These are phyloP conservation scores for Lucinisca nassula DNA, from an alignment of 2,888 invertebrate species.

Conservation along the genomic window DNA sequence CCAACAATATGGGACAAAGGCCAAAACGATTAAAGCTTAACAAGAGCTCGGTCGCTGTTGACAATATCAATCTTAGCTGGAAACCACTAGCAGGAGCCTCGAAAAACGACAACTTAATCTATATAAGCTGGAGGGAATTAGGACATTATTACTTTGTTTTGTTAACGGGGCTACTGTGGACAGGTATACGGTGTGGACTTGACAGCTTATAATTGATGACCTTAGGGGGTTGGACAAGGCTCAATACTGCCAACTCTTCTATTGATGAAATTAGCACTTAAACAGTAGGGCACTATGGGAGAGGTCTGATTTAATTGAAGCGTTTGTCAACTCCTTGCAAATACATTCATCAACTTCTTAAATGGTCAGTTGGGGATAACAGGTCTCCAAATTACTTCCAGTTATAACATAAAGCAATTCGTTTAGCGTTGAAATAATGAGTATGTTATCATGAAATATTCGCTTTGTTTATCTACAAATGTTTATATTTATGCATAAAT, in stretches of 20 bases:
- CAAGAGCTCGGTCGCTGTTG: background rate
- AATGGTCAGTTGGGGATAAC: slow-evolving; percentile 14
- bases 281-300: slow-evolving; percentile 11
- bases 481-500: too few relatives aligned
- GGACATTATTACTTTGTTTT: background rate
- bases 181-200: slow-evolving; percentile 14
- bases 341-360: slow-evolving; percentile 11
- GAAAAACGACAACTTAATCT: slow-evolving; percentile 7
- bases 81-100: background rate
- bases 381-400: background rate
- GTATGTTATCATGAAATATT: too few relatives aligned
- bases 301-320: slow-evolving; percentile 9
- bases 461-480: too few relatives aligned
- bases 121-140: background rate
- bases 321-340: slow-evolving; percentile 15
- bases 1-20: background rate
- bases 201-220: slow-evolving; percentile 54
- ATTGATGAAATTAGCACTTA: slow-evolving; percentile 48
- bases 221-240: slow-evolving; percentile 28
- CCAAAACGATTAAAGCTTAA: background rate
- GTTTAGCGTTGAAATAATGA: background rate
- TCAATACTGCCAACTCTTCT: slow-evolving; percentile 22
- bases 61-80: slow-evolving; percentile 1
- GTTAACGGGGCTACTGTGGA: background rate
- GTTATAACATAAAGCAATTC: background rate